A percentile compares a stretch with the other conserved stretches of the same genome.
Evolutionary conservation across 2,113 vertebrate genomes (phyloP).

Genomic region (Clarias batrachus): DNA sequence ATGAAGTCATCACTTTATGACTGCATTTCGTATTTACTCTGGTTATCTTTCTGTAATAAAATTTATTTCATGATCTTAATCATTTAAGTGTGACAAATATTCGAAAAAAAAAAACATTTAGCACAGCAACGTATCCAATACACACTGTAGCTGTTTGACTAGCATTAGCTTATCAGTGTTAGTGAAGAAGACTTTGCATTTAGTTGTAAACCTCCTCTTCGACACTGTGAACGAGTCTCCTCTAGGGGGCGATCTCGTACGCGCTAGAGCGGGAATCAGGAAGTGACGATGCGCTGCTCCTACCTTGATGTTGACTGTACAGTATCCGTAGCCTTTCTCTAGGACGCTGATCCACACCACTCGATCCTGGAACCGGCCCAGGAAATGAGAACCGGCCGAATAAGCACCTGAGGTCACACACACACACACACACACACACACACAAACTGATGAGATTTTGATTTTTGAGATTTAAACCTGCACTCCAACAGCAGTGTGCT

Average conservation of each 20-base stretch:
- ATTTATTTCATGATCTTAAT: too few relatives aligned
- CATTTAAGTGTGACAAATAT: too few relatives aligned
- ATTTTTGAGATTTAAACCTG: neutral
- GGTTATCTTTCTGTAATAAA: too few relatives aligned
- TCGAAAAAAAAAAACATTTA: too few relatives aligned
- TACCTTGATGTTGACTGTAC: slow-evolving; percentile 96
- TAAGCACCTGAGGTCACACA: slow-evolving; percentile 76
- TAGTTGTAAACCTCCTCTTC: too few relatives aligned
- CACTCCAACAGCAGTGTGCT: neutral
- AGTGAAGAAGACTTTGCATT: neutral
- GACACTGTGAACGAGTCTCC: neutral
- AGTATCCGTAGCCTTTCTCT: slow-evolving; percentile 91
- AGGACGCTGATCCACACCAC: slow-evolving; percentile 93
- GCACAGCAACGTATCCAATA: too few relatives aligned
- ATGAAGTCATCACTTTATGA: too few relatives aligned
- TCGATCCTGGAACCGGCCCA: slow-evolving; percentile 94
- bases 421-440: slow-evolving; percentile 24
- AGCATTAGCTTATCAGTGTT: too few relatives aligned
- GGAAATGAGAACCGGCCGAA: slow-evolving; percentile 89
- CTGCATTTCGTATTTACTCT: too few relatives aligned
- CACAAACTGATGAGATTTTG: neutral
- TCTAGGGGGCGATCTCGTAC: neutral
- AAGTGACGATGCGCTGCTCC: neutral
- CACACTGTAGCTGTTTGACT: too few relatives aligned
- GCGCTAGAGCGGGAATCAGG: neutral